Evolutionary conservation across 1,140 invertebrate genomes (phyloP), one percentile per base, ranked within the genome.

Genomic region (Triops cancriformis): DNA sequence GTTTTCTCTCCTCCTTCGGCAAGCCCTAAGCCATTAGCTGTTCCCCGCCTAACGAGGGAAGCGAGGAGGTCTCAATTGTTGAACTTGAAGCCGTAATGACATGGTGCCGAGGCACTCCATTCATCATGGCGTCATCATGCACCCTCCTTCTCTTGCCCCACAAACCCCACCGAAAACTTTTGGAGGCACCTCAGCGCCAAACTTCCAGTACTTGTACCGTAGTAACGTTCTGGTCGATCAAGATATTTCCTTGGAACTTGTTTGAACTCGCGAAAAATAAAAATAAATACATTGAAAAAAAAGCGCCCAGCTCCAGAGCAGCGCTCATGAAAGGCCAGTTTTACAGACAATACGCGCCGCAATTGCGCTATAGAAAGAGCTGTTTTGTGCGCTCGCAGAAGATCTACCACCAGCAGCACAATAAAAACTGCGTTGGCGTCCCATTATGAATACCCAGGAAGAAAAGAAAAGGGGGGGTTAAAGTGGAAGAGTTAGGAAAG

Each of bases 61-160:
- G 51, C 51, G 51, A 64, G 51, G 51, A 64, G 51, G 51, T 64
- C 51, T 64, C 51, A 64, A 64, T 64, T 64, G 51, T 64, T 64
- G 51, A 64, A 64, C 51, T 64, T 64, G 51, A 64, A 23, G 51
- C 51, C 23, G 51, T 64, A 64, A 64, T 64, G 51, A 64, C 51
- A 64, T 64, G 51, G n/a, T 64, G 51, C 51, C 51, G 51, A n/a
- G 51, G 51, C 51, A 64, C 51, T n/a, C 14, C 51, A 64, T 64
- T 64, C 51, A 64, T 64, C 51, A 64, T 64, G n/a, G n/a, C 51
- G 51, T 64, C 51, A 64, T 64, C 51, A 23, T 64, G 51, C 51
- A 64, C 51, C 51, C 51, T 64, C 51, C 51, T 64, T 64, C 18
- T 64, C 51, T 18, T 9, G 10, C 51, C 51, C 51, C 14, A 18